A percentile compares a stretch with the other conserved stretches of the same genome.
Conservation (phyloP, 2,888 invertebrate species). For the Caenorhabditis auriculariae region DNA sequence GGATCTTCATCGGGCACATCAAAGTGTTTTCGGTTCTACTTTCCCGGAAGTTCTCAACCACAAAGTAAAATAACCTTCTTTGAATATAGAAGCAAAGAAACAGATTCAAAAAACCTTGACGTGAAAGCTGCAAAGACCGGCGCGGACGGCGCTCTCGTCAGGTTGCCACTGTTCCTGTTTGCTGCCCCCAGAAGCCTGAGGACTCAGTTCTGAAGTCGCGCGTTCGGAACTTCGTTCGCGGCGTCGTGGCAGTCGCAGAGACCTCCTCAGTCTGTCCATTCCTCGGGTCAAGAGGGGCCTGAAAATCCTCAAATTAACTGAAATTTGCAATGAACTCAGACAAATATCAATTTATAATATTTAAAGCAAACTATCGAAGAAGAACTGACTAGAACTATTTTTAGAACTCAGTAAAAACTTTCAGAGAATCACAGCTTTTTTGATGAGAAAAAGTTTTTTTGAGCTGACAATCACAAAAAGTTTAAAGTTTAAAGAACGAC, state of each 20-base stretch:
- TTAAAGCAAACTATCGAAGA: not conserved
- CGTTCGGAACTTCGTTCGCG: constrained; percentile 22
- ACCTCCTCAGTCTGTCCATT: constrained; percentile 73
- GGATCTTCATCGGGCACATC: too few relatives aligned
- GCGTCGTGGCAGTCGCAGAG: constrained; percentile 81
- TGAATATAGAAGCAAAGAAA: not conserved
- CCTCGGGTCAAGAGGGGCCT: constrained; percentile 40
- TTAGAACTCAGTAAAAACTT: too few relatives aligned
- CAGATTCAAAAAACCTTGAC: constrained; percentile 81
- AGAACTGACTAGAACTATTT: too few relatives aligned
- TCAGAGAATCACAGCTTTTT: too few relatives aligned
- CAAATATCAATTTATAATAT: not conserved
- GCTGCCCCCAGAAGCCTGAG: constrained; percentile 12
- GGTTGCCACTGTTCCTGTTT: constrained; percentile 65
- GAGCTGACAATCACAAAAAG: too few relatives aligned
- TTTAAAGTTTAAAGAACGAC: too few relatives aligned
- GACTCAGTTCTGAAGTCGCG: constrained; percentile 74
- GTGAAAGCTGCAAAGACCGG: constrained; percentile 92
- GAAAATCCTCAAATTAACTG: too few relatives aligned
- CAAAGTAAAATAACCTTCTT: too few relatives aligned
- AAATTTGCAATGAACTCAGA: not conserved
- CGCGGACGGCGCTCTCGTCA: constrained; percentile 91
- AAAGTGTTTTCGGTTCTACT: too few relatives aligned
- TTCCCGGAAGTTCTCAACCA: too few relatives aligned
- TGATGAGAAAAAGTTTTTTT: too few relatives aligned